Evolutionary conservation across 2,888 invertebrate species (phyloP), one percentile per base, ranked within the genome.

Genomic region (Nomada goodeniana): DNA sequence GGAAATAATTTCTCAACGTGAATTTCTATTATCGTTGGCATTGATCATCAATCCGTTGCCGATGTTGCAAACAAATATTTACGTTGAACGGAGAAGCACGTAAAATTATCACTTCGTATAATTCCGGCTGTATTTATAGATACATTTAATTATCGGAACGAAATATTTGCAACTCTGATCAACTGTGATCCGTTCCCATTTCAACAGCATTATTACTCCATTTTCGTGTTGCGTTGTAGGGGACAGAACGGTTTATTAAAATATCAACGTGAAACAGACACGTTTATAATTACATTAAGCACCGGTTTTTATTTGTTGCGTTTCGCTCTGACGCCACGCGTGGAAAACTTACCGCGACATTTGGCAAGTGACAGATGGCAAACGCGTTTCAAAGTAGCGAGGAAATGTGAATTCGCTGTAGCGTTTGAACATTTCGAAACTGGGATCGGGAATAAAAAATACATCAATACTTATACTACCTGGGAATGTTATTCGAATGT

Each of bases 341-440:
- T 2, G 60, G 29, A 36, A 71, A 59, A 59, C 23, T 5, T 42
- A 29, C 29, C 60, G 29, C 47, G 20, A 29, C 60, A 60, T 71
- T 50, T 29, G 70, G 60, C 60, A 52, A 52, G 67, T n/a, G 74
- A 75, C 74, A 42, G 60, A 52, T 60, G 72, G 55, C 61, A 63
- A 61, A 47, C 20, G 20, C 52, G 36, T 20, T 65, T 0, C 20
- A 52, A 44, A 67, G 44, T 42, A 65, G 26, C 73, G 13, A 52
- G 23, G 26, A 52, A 36, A 59, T 73, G 59, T 67, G 52, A 73
- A 65, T 67, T 23, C 52, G 23, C 44, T 52, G 44, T 61, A 57
- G 44, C 50, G 44, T 59, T 73, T 73, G 36, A 53, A 65, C 52
- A 65, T 71, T 71, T 60, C 36, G 29, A 61, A 71, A 60, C 60